Evolutionary conservation across 2,113 vertebrate species (phyloP).

Genomic region (Corvus cornix): DNA sequence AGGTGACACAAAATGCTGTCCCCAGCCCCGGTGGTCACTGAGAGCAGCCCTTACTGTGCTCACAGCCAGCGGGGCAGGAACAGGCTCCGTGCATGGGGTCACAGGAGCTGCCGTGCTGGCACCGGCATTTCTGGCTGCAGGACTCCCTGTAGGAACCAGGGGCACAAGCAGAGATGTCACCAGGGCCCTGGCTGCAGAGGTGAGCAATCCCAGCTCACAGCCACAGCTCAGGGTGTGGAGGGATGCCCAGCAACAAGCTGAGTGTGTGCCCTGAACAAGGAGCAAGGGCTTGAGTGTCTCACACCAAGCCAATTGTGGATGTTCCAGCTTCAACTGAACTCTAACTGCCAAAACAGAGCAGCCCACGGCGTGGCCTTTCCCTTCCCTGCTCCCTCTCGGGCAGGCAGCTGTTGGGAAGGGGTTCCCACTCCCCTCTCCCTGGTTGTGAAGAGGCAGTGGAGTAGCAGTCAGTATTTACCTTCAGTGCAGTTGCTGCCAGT

Average conservation of each 20-base stretch:
- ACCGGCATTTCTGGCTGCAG: slow-evolving; percentile 79
- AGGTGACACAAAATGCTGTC: neutral
- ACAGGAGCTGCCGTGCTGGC: slow-evolving; percentile 75
- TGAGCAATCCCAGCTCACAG: neutral
- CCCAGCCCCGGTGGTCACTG: fast-evolving
- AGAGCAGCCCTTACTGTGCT: slow-evolving; percentile 67
- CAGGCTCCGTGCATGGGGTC: slow-evolving; percentile 75
- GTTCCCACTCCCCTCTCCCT: neutral
- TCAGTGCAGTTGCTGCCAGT: slow-evolving; percentile 84
- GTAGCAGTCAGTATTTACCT: slow-evolving; percentile 70
- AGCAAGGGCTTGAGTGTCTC: neutral
- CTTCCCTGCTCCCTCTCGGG: neutral
- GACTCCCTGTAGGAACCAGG: slow-evolving; percentile 72
- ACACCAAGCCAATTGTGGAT: fast-evolving
- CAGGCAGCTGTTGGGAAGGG: neutral
- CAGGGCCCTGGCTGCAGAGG: neutral
- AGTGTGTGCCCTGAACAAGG: neutral
- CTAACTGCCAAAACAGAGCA: neutral
- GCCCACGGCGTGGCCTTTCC: fast-evolving
- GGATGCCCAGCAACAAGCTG: neutral
- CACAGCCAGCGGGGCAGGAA: slow-evolving; percentile 75
- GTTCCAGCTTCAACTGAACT: neutral
- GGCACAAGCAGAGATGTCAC: slow-evolving; percentile 42
- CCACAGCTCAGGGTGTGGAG: neutral
- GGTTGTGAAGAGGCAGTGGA: neutral